phyloP scores from a whole-genome alignment of 2,888 invertebrate species.

The Prosopocoilus inquinatus region DNA sequence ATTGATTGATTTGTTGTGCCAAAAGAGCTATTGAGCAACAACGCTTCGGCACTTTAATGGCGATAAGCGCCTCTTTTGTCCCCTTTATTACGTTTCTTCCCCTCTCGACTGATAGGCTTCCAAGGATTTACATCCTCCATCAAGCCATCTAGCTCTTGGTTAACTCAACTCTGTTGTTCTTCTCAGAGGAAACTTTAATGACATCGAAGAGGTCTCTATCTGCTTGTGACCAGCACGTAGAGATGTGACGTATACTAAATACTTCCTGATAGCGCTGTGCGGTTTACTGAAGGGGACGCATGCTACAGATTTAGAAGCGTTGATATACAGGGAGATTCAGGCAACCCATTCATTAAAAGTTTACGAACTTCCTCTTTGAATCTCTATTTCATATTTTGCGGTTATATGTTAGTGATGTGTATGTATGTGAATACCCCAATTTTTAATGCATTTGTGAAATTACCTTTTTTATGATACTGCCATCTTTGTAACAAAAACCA shows the following conservation, averaged over 20 bases:
- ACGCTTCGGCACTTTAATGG: too few relatives aligned
- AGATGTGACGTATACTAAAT: neutral
- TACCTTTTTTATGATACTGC: too few relatives aligned
- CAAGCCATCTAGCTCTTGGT: neutral
- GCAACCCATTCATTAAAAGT: too few relatives aligned
- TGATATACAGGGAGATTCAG: too few relatives aligned
- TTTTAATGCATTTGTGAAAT: too few relatives aligned
- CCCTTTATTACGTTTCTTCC: neutral
- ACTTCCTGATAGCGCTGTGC: neutral
- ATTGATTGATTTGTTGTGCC: neutral
- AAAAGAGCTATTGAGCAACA: constrained; percentile 5
- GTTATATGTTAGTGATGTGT: too few relatives aligned
- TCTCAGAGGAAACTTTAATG: neutral
- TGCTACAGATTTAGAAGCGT: too few relatives aligned
- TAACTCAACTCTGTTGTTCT: neutral
- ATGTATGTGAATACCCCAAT: too few relatives aligned
- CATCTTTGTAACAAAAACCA: too few relatives aligned
- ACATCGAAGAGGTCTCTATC: neutral
- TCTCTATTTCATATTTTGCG: too few relatives aligned
- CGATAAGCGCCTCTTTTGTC: neutral
- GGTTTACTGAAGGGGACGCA: too few relatives aligned
- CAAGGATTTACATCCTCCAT: neutral
- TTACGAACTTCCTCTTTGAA: too few relatives aligned
- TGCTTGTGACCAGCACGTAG: neutral
- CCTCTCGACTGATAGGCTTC: neutral